Base-by-base conservation (phyloP, 1,140 invertebrate species). In the Helicoverpa zea region DNA sequence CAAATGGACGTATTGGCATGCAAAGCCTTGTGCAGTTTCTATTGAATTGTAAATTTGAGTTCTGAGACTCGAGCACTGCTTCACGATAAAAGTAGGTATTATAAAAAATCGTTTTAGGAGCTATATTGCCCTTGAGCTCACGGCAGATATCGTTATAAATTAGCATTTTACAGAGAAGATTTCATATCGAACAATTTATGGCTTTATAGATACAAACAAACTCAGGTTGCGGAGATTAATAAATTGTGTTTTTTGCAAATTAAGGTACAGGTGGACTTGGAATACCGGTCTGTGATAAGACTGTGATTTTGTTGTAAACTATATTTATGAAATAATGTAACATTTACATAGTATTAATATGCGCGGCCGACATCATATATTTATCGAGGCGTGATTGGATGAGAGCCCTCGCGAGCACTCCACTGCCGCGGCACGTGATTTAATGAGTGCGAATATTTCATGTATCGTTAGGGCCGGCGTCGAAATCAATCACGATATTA, bases 11-110 rank as follows among this genome's bases (percentile, higher is more conserved):
- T 91, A 94, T 92, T 92, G 91, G 88, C 91, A 92, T 94, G 91
- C 91, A 92, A 94, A 94, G 91, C 91, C 91, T 92, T 92, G 89
- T 90, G 91, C 90, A 90, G 90, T 91, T 89, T 89, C 91, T 89
- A 94, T 94, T 92, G 92, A 94, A 94, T 94, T 94, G 92, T 91
- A 94, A 92, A 92, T 92, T 89, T 90, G 82, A 88, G 81, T 84
- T 82, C 86, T 88, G 82, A 88, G 86, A 89, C 80, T 89, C 76
- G 82, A 84, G 83, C 76, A 79, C 63, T 82, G 81, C 81, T 86
- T 87, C 80, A 59, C 74, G 82, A 79, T 82, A 88, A 89, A 87
- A 86, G 80, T 83, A 80, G 43, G 43, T 59, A 72, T 75, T 73
- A 80, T 70, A 85, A 77, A 63, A 80, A 72, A 79, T 49, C 64